These are phyloP conservation scores for Paguma larvata DNA, from an alignment of 2,797 vertebrate species.

Conservation along the genomic window DNA sequence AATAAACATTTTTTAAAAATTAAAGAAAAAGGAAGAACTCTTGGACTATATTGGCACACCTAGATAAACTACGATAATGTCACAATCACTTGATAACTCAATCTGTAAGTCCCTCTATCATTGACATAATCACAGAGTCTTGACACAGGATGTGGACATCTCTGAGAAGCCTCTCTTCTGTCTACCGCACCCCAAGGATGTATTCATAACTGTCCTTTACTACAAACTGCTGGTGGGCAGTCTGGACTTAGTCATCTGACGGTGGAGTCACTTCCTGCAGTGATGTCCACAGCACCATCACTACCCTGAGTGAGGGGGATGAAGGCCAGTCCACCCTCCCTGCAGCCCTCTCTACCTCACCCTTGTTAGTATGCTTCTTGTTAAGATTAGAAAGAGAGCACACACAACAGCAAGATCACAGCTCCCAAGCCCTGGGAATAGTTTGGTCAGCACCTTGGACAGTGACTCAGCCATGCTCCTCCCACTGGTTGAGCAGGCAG, in stretches of 20 bases:
- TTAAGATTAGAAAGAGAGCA: background rate
- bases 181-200: too few relatives aligned
- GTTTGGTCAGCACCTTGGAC: background rate
- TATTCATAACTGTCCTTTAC: background rate
- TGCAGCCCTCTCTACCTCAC: background rate
- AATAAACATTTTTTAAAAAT: too few relatives aligned
- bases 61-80: background rate
- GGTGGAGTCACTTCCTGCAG: background rate
- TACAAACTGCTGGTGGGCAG: background rate
- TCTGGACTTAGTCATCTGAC: background rate
- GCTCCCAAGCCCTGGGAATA: background rate
- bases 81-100: background rate
- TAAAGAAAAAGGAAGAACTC: background rate
- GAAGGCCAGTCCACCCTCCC: too few relatives aligned
- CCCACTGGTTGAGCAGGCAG: background rate
- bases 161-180: background rate
- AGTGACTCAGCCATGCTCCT: fast-evolving
- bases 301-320: background rate
- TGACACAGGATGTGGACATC: background rate
- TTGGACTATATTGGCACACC: background rate
- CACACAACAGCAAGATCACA: background rate
- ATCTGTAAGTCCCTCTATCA: background rate
- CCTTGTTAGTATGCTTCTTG: background rate
- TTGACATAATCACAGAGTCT: background rate
- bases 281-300: background rate